phyloP scores from a whole-genome alignment of 2,113 vertebrate species.

The Sapajus apella region DNA sequence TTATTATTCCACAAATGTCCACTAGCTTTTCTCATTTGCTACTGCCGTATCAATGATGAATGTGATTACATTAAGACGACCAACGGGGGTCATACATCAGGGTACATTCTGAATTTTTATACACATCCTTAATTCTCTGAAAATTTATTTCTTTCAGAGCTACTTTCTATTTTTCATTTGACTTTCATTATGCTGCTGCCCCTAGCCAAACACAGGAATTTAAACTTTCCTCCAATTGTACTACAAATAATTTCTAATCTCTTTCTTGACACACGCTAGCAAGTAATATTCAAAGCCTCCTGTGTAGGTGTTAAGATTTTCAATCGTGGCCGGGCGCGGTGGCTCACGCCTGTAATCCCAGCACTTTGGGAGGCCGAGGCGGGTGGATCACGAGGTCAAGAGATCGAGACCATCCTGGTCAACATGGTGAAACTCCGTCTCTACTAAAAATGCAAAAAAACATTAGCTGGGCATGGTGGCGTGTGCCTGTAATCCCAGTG shows the following conservation, averaged over 20 bases:
- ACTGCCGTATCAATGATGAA: background rate
- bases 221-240: background rate
- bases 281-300: constrained; percentile 12
- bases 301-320: background rate
- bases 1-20: background rate
- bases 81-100: background rate
- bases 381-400: no score
- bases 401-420: no score
- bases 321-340: background rate
- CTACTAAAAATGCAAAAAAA: no score
- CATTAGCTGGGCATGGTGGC: no score
- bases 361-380: no score
- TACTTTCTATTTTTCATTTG: constrained; percentile 12
- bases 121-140: background rate
- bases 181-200: background rate
- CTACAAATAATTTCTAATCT: background rate
- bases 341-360: no score
- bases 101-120: background rate
- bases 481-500: no score
- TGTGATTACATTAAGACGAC: background rate
- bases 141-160: background rate
- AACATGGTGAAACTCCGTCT: no score
- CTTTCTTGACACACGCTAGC: background rate
- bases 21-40: background rate
- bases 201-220: background rate